Evolutionary conservation across 2,888 invertebrate genomes (phyloP).

Genomic region (Sepioteuthis lessoniana): DNA sequence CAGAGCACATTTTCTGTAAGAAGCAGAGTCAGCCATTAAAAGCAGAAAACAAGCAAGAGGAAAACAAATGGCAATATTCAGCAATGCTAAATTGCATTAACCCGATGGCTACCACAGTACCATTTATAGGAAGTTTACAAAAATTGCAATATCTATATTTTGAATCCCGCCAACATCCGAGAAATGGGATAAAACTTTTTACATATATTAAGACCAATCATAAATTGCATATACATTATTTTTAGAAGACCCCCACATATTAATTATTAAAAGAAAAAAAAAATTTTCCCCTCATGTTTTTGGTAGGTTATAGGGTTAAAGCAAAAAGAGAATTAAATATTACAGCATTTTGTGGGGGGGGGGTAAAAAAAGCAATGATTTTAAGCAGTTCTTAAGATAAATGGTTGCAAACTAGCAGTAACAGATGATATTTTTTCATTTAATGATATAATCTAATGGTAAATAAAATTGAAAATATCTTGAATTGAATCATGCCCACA

Average conservation of each 20-base stretch:
- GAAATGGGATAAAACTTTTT: too few species aligned
- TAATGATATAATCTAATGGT: not conserved
- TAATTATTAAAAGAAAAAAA: too few species aligned
- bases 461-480: not conserved
- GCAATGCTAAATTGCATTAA: not conserved
- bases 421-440: not conserved
- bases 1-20: slow-evolving; percentile 83
- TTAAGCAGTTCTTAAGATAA: not conserved
- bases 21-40: slow-evolving; percentile 34
- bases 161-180: too few species aligned
- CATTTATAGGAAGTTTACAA: too few species aligned
- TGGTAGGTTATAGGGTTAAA: not conserved
- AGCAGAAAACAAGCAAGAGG: not conserved
- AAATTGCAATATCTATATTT: too few species aligned
- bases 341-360: not conserved
- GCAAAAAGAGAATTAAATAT: not conserved
- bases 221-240: too few species aligned
- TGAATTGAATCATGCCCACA: not conserved
- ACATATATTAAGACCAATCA: too few species aligned
- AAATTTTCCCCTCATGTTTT: too few species aligned
- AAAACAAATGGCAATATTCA: slow-evolving; percentile 6
- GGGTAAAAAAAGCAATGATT: not conserved
- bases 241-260: too few species aligned
- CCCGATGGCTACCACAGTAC: too few species aligned
- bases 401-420: not conserved